phyloP scores from a whole-genome alignment of 2,797 vertebrate species.

The Coregonus ussuriensis region DNA sequence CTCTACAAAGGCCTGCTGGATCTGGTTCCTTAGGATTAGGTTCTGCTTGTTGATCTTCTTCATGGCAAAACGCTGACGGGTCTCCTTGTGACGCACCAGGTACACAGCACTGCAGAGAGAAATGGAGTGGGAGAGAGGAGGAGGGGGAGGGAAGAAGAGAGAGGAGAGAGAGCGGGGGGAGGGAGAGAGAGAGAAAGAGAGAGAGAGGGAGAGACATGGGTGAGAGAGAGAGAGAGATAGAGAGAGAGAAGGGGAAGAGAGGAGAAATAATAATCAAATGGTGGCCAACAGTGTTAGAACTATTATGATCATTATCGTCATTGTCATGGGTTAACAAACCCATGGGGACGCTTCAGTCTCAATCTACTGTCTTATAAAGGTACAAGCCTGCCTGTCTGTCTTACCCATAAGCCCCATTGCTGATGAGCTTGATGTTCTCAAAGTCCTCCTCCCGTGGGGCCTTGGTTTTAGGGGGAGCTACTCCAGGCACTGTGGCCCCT shows the following conservation, averaged over 20 bases:
- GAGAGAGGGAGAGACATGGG: too few relatives aligned
- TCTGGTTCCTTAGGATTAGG: conserved; percentile 93
- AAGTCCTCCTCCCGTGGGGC: conserved; percentile 93
- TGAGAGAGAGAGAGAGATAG: too few relatives aligned
- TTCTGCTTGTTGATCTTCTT: conserved; percentile 99
- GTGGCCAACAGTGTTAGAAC: background rate
- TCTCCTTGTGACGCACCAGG: conserved; percentile 90
- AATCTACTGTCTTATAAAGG: background rate
- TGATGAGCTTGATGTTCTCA: conserved; percentile 96
- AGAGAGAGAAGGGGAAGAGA: too few relatives aligned
- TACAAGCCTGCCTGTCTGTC: conserved; percentile 11
- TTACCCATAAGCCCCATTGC: conserved; percentile 97
- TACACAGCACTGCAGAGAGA: conserved; percentile 83
- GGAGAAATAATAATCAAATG: background rate
- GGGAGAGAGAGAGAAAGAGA: too few relatives aligned
- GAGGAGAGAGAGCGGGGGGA: too few relatives aligned
- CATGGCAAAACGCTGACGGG: conserved; percentile 95
- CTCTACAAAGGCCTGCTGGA: conserved; percentile 97
- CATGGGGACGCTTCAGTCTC: background rate
- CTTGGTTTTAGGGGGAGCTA: conserved; percentile 70
- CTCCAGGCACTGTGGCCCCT: background rate
- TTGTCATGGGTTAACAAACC: background rate
- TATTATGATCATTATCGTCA: background rate
- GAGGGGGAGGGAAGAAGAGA: background rate
- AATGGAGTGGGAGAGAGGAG: background rate